Base-by-base conservation (phyloP, 2,888 invertebrate species). In the Amiota mariae region DNA sequence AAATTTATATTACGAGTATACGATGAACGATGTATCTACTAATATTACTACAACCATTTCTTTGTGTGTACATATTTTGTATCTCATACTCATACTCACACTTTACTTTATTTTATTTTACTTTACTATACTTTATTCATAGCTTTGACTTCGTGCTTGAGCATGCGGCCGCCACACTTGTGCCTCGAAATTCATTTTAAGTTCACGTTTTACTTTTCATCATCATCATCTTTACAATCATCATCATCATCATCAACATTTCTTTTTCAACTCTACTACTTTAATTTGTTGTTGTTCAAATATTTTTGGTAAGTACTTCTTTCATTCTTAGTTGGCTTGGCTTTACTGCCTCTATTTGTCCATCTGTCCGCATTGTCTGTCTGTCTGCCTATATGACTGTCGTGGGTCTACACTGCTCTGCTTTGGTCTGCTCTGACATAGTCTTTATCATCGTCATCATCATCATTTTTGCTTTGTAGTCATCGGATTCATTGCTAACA, bases 291-390 rank as follows among this genome's bases (percentile, higher is more conserved):
- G 9, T 59, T 15, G 18, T 20, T 18, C 59, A 59, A 18, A 59
- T 20, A 15, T 59, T 68, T 68, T 68, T 54, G 67, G 67, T 68
- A 68, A 68, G 66, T 66, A 18, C 66, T 48, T 54, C 67, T 51
- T 51, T 18, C 51, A 51, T 68, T 68, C 67, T 51, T 68, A 18
- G 67, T 59, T 59, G 59, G 59, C 59, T 15, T 20, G 59, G 20
- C 8, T 59, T 8, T 6, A 20, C 59, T 36, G 6, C 15, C 4
- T 59, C 24, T 20, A 4, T 18, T 59, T 20, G 48, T 66, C 18
- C 66, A 48, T 18, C 59, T 59, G 18, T n/a, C 54, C 6, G 2
- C 54, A 36, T 4, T 54, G 12, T 6, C 54, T 54, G 13, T 54
- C 54, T 54, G 54, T 4, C 12, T 54, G 54, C 6, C 54, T n/a